A percentile compares a stretch with the other conserved stretches of the same genome.
These are phyloP conservation scores for Motacilla tschutschensis DNA, from an alignment of 2,113 vertebrate species.

Conservation along the genomic window DNA sequence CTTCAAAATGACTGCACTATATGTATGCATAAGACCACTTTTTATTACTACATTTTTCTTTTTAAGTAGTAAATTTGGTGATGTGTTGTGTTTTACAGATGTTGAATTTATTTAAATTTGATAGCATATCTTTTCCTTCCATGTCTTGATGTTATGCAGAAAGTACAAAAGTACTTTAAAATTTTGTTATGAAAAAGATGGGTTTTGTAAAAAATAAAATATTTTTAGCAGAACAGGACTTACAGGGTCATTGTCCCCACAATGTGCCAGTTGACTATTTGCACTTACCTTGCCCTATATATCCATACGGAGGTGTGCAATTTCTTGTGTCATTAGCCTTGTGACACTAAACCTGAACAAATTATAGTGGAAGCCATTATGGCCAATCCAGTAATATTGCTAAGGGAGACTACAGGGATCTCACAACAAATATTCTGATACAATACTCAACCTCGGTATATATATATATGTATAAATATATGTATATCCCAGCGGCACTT, in stretches of 20 bases:
- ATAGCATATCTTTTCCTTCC: conserved; percentile 89
- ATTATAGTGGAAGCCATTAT: conserved; percentile 74
- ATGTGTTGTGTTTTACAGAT: conserved; percentile 73
- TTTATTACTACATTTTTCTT: conserved; percentile 64
- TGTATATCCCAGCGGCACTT: conserved; percentile 97
- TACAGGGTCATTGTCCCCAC: conserved; percentile 99
- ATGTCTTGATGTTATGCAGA: conserved; percentile 98
- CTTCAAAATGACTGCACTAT: conserved; percentile 75
- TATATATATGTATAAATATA: conserved; percentile 88
- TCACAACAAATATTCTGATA: conserved; percentile 86
- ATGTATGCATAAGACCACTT: conserved; percentile 78
- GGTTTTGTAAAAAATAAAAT: conserved; percentile 98
- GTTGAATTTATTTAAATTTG: conserved; percentile 71
- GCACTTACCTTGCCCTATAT: conserved; percentile 95
- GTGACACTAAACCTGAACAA: conserved; percentile 86
- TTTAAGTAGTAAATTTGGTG: conserved; percentile 69
- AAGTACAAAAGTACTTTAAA: conserved; percentile 93
- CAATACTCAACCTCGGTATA: conserved; percentile 91
- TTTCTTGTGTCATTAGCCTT: conserved; percentile 89
- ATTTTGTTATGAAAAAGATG: conserved; percentile 89
- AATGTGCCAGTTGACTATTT: conserved; percentile 99
- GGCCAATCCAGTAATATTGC: conserved; percentile 77
- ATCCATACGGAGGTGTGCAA: conserved; percentile 94
- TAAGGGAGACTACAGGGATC: conserved; percentile 92
- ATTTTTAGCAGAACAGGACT: conserved; percentile 99